Conservation (phyloP, 2,113 vertebrate species). For the Pogona vitticeps region DNA sequence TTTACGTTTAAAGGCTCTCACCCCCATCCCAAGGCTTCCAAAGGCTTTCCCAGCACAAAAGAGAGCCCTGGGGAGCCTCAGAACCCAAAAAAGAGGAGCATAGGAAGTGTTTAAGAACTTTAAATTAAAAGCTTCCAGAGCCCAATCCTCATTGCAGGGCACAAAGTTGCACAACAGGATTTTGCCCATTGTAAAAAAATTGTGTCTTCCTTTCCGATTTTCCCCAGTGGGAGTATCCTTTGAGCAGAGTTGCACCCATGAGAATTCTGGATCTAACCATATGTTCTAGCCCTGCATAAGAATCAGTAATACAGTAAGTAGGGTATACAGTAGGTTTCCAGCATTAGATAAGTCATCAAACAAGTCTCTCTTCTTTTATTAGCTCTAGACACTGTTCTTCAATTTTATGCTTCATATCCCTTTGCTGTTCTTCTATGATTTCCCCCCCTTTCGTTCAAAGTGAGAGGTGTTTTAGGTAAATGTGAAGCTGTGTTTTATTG, state of each 20-base stretch:
- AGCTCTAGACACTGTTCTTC: not conserved
- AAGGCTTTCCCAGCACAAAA: no score
- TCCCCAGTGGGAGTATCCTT: not conserved
- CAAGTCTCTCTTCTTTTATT: not conserved
- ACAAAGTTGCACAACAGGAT: no score
- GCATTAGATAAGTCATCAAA: not conserved
- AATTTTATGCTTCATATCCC: not conserved
- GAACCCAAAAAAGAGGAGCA: no score
- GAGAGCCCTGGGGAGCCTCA: no score
- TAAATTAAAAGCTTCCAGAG: no score
- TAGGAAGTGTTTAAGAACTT: no score
- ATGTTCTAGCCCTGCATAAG: not conserved
- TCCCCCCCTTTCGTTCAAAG: not conserved
- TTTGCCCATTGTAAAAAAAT: no score
- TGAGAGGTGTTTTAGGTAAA: not conserved
- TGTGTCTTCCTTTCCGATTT: not conserved
- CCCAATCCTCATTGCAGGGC: no score
- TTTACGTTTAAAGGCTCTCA: no score
- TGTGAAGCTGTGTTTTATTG: slow-evolving; percentile 13
- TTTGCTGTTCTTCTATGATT: not conserved
- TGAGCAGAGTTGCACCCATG: not conserved
- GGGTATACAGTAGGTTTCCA: not conserved
- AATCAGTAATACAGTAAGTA: not conserved
- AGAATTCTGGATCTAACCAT: not conserved
- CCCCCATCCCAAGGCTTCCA: no score